Percentiles rank a stretch among this genome's conserved stretches.
Evolutionary conservation across 2,797 vertebrate species (phyloP).

Genomic region (Poecilia wingei): DNA sequence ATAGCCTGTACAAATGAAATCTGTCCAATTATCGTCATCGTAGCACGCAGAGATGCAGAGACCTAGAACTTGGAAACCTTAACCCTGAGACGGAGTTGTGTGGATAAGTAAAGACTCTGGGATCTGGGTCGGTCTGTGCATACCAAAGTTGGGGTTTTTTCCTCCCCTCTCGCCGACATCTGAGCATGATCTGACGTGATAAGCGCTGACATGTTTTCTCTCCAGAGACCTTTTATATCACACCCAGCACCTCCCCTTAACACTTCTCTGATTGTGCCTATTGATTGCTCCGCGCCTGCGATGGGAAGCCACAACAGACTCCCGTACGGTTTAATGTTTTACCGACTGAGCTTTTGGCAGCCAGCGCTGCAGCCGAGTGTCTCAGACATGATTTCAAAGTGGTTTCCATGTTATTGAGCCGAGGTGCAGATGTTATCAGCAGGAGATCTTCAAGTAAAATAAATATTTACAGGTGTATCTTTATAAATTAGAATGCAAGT

Average conservation of each 20-base stretch:
- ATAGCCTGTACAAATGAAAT: constrained; percentile 57
- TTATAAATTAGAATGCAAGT: not conserved
- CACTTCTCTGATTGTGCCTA: constrained; percentile 72
- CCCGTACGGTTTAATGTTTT: constrained; percentile 65
- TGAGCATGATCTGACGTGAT: constrained; percentile 78
- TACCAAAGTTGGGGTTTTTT: constrained; percentile 21
- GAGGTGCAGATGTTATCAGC: not conserved
- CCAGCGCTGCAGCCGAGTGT: constrained; percentile 28
- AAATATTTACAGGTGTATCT: not conserved
- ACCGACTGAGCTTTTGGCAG: constrained; percentile 65
- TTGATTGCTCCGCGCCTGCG: constrained; percentile 64
- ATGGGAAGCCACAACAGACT: constrained; percentile 58
- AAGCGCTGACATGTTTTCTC: constrained; percentile 71
- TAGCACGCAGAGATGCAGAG: constrained; percentile 27
- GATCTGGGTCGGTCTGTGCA: constrained; percentile 16
- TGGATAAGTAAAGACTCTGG: constrained; percentile 23
- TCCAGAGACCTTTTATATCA: constrained; percentile 78
- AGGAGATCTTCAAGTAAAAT: not conserved
- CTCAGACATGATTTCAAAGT: not conserved
- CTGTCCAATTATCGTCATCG: constrained; percentile 68
- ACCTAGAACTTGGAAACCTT: constrained; percentile 16
- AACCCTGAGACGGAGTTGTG: constrained; percentile 29
- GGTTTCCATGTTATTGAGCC: not conserved
- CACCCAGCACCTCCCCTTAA: constrained; percentile 70
- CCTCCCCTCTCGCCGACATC: constrained; percentile 23